Percentiles rank a stretch among this genome's conserved stretches.
Conservation (phyloP, 1,140 invertebrate species). For the Pemphigus obesinymphae region DNA sequence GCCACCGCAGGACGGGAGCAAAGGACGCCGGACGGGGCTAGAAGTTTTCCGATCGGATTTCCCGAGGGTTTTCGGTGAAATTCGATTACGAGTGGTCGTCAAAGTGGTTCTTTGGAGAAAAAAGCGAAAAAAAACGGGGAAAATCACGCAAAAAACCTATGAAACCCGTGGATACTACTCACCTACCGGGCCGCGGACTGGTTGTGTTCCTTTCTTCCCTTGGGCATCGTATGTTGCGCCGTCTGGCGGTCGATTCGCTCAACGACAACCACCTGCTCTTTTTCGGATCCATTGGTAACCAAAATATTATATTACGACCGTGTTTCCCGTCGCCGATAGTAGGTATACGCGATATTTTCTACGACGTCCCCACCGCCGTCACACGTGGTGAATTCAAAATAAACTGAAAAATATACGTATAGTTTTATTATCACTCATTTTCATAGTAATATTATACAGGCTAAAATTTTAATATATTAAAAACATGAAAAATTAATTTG, state of each 20-base stretch:
- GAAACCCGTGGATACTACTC: too few relatives aligned
- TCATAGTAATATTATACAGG: too few relatives aligned
- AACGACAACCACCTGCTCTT: constrained; percentile 37
- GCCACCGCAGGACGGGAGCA: constrained; percentile 6
- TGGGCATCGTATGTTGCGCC: constrained; percentile 6
- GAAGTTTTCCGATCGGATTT: neutral
- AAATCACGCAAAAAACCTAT: neutral
- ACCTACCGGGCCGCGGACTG: neutral
- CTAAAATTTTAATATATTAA: too few relatives aligned
- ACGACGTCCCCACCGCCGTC: neutral
- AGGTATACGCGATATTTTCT: neutral
- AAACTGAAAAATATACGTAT: neutral
- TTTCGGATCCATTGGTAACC: constrained; percentile 10
- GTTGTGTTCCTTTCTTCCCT: constrained; percentile 41
- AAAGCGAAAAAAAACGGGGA: neutral
- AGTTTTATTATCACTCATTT: too few relatives aligned
- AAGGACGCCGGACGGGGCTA: neutral
- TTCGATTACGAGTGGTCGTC: too few relatives aligned
- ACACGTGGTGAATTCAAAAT: neutral
- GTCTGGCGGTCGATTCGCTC: neutral
- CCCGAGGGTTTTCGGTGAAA: neutral
- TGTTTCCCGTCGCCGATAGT: too few relatives aligned
- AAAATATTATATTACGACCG: too few relatives aligned
- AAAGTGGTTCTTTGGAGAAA: accelerated
- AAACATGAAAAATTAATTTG: too few relatives aligned